Evolutionary conservation across 92 coral and sea anemone species (phyloP), one percentile per base, ranked within the genome.

Genomic region (Epizoanthus fatuus): DNA sequence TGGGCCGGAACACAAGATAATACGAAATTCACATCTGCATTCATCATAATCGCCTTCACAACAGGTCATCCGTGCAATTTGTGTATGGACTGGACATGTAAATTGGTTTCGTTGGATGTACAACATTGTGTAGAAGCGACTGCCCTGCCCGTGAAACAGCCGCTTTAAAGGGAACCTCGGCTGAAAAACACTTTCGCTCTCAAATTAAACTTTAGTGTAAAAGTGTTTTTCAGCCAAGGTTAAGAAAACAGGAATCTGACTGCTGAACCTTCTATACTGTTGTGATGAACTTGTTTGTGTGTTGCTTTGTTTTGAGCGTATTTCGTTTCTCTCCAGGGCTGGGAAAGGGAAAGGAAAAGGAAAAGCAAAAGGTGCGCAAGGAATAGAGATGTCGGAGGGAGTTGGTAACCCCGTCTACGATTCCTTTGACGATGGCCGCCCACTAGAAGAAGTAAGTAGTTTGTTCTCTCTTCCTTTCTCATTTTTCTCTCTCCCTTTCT

Each of bases 401-500:
- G 96, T 97, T 72, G 99, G 99, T 20, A 97, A 97, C 81, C 99
- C 99, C 66, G 99, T 97, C 40, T 97, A 97, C 87, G 98, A 94
- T 76, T 75, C 98, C 3, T 92, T 92, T 81, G 94, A 97, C 66
- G 99, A 97, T 81, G 99, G 98, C 53, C 95, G 94, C 77, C 98
- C 95, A 1, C 90, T 97, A 8, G 98, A 97, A 81, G 98, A 95
- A 72, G 99, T 97, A 90, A 88, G 95, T 40, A 5, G 12, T 52
- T 10, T 10, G 20, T 12, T 13, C 5, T 55, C 12, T 5, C 11
- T 74, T 25, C 8, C 14, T 5, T 16, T 29, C 49, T 32, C 32
- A 25, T 38, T 74, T 37, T 5, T 8, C 9, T 10, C 25, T 25
- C n/a, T 52, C 12, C 0, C 44, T 20, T 13, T 52, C 32, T 9